Evolutionary conservation across 1,140 invertebrate genomes (phyloP).

Genomic region (Tribolium castaneum): DNA sequence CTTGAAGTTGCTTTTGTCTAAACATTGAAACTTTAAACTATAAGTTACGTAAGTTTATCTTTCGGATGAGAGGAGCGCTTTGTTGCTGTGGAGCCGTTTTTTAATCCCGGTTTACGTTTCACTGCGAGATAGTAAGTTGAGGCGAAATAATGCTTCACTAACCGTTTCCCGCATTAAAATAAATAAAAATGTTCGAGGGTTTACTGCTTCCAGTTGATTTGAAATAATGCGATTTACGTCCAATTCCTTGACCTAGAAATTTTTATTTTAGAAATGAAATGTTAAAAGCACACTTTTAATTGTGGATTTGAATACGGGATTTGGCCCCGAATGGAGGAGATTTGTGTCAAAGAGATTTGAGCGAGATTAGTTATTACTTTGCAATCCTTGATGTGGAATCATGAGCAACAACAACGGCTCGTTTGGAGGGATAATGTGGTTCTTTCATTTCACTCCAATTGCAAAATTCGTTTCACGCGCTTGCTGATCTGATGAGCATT

Average conservation of each 20-base stretch:
- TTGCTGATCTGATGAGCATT: too few species aligned
- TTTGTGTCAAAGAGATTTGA: neutral
- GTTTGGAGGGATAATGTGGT: neutral
- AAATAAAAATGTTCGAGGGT: neutral
- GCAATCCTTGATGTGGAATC: neutral
- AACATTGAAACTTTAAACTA: neutral
- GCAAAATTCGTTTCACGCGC: neutral
- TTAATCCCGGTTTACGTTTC: neutral
- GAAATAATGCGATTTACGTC: too few species aligned
- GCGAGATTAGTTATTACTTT: neutral
- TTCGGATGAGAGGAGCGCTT: neutral
- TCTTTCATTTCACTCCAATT: neutral
- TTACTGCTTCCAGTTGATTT: neutral
- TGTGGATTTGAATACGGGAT: neutral
- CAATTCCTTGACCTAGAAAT: too few species aligned
- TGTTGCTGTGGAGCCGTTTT: neutral
- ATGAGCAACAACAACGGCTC: neutral
- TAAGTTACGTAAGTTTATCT: neutral
- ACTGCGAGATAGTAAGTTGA: neutral
- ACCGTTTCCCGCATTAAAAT: neutral
- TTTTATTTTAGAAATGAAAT: too few species aligned
- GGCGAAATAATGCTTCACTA: neutral
- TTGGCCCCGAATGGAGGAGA: neutral
- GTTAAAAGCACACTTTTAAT: neutral
- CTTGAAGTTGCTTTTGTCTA: neutral